Evolutionary conservation across 2,797 vertebrate genomes (phyloP).

Genomic region (Sus cebifrons): DNA sequence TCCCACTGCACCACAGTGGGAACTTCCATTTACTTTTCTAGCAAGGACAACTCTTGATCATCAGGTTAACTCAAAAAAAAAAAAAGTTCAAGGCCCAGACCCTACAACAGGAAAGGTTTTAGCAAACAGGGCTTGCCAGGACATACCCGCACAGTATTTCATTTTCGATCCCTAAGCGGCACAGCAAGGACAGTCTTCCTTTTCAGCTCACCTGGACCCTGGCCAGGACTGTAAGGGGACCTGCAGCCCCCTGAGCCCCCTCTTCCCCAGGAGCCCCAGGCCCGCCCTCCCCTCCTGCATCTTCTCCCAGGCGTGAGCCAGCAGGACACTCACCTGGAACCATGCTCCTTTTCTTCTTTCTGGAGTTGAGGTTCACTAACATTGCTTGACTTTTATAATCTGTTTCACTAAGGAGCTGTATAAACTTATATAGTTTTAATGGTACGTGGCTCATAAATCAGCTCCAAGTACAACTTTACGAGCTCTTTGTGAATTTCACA

Average conservation of each 20-base stretch:
- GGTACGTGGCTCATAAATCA: background rate
- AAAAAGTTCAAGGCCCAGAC: background rate
- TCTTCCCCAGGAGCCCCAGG: background rate
- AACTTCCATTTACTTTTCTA: background rate
- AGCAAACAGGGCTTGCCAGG: background rate
- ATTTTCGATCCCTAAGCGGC: background rate
- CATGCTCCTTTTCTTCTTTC: background rate
- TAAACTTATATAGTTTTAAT: background rate
- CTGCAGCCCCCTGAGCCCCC: background rate
- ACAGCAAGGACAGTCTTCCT: too few relatives aligned
- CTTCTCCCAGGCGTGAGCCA: accelerated
- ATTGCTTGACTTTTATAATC: background rate
- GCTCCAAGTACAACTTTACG: background rate
- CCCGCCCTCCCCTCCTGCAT: accelerated
- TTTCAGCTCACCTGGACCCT: too few relatives aligned
- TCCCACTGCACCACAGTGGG: too few relatives aligned
- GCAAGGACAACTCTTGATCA: background rate
- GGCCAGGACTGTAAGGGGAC: background rate
- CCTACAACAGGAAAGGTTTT: background rate
- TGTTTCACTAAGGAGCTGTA: background rate
- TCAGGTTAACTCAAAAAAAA: background rate
- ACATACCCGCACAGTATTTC: background rate
- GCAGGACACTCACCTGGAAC: background rate
- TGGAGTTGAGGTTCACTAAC: background rate
- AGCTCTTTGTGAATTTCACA: background rate